Percentiles rank a stretch among this genome's conserved stretches.
phyloP scores from a whole-genome alignment of 2,113 vertebrate genomes.

The Scalopus aquaticus region DNA sequence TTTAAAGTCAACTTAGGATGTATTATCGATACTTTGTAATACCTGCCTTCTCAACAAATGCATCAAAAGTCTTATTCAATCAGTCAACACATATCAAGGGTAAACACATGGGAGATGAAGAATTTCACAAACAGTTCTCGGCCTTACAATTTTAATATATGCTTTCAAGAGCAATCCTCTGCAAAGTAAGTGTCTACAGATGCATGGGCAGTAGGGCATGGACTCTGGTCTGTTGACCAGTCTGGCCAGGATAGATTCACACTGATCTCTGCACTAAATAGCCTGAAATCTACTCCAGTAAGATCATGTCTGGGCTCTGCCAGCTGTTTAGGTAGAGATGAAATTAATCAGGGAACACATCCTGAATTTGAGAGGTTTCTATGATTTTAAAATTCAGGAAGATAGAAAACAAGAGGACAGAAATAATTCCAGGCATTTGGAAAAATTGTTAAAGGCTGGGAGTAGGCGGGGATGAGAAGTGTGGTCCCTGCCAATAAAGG shows the following conservation, averaged over 20 bases:
- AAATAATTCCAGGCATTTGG: slow-evolving; percentile 68
- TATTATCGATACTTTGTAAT: neutral
- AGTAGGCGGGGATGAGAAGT: slow-evolving; percentile 17
- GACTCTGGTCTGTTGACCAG: neutral
- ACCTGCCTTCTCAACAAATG: neutral
- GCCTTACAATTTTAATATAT: neutral
- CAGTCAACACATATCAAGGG: neutral
- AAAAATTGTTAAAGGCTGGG: slow-evolving; percentile 51
- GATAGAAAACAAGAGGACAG: slow-evolving; percentile 56
- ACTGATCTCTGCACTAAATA: neutral
- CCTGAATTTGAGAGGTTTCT: slow-evolving; percentile 46
- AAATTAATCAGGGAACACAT: slow-evolving; percentile 60
- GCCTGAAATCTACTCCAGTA: neutral
- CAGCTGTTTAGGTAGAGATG: slow-evolving; percentile 39
- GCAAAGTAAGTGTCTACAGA: neutral
- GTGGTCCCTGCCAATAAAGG: neutral
- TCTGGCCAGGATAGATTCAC: neutral
- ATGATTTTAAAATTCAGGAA: slow-evolving; percentile 62
- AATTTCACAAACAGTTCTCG: neutral
- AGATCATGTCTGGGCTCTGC: neutral
- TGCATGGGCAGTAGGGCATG: neutral
- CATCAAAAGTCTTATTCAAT: neutral
- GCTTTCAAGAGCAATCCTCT: neutral
- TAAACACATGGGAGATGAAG: neutral
- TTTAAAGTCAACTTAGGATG: slow-evolving; percentile 18